Conservation (phyloP, 2,113 vertebrate species). For the Barnardius zonarius region DNA sequence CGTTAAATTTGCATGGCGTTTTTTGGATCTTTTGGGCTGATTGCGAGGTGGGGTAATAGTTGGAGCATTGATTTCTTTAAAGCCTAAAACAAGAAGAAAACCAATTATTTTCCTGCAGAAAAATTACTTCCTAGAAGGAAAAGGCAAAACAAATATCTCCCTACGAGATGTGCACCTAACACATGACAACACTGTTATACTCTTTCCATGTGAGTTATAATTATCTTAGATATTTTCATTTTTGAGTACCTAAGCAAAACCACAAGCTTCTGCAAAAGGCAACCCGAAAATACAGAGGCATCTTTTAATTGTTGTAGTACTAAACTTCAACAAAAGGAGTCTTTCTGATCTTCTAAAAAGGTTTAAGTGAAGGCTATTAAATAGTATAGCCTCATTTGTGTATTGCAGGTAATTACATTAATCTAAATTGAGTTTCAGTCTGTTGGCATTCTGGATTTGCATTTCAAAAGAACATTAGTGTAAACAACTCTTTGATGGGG, state of each 20-base stretch:
- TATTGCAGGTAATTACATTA: slow-evolving; percentile 59
- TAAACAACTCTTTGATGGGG: slow-evolving; percentile 43
- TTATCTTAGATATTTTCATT: not conserved
- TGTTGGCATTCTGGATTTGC: not conserved
- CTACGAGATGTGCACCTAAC: not conserved
- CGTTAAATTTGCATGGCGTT: slow-evolving; percentile 78
- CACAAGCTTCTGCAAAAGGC: not conserved
- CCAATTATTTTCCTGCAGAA: not conserved
- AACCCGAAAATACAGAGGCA: not conserved
- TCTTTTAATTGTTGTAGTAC: slow-evolving; percentile 11
- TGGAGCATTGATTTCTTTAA: slow-evolving; percentile 68
- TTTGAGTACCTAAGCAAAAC: not conserved
- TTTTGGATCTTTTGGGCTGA: slow-evolving; percentile 78
- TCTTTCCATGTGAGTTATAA: not conserved
- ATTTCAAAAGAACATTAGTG: slow-evolving; percentile 47
- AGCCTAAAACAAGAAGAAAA: slow-evolving; percentile 57
- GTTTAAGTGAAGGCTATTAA: slow-evolving; percentile 50
- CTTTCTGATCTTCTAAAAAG: slow-evolving; percentile 41
- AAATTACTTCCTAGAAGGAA: not conserved
- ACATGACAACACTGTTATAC: not conserved
- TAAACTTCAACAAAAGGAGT: slow-evolving; percentile 47
- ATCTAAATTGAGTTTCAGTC: slow-evolving; percentile 59
- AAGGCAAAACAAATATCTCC: not conserved
- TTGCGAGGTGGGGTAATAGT: slow-evolving; percentile 68
- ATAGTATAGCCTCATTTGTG: slow-evolving; percentile 36